Base-by-base conservation (phyloP, 2,888 invertebrate genomes). In the Coecobrya sp. region DNA sequence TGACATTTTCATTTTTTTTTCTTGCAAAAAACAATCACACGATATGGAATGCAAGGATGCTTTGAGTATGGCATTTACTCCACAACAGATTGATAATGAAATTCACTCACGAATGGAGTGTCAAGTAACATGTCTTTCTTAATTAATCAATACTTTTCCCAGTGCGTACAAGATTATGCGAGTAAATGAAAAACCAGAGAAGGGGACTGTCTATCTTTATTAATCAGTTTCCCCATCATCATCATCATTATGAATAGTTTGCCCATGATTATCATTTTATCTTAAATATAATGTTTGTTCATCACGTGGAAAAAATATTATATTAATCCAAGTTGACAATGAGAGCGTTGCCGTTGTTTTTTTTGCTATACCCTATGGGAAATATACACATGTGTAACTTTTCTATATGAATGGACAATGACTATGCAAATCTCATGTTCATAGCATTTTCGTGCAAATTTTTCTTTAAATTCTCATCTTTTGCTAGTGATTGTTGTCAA, bases 241-340 rank as follows among this genome's bases (percentile, higher is more conserved):
- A 13, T 68, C 68, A 62, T 62, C 25, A n/a, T n/a, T n/a, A 25
- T 62, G 36, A 36, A 27, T 11, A 36, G 73, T 11, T 25, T 16
- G 16, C 68, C n/a, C 7, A 22, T 42, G n/a, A 36, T 73, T 42
- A 22, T 45, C 73, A 73, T 42, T 19, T 1, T 4, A 30, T 16
- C 16, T 13, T 13, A 52, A 7, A 25, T 19, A 11, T 36, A 36
- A 68, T 68, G 27, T n/a, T 68, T 30, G 68, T n/a, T 68, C 68
- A 68, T 68, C 36, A 68, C 36, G 22, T 30, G 36, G 68, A 68
- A 68, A 27, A 68, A 68, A 8, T 65, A 36, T 27, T 30, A 68
- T 68, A 68, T n/a, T 13, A 36, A 68, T 68, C 36, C 36, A 7
- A 36, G 68, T 68, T 68, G 68, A 68, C 68, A 68, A 68, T 36